These are phyloP conservation scores for Cheilosia impressa DNA, from an alignment of 2,888 invertebrate genomes.

Conservation along the genomic window DNA sequence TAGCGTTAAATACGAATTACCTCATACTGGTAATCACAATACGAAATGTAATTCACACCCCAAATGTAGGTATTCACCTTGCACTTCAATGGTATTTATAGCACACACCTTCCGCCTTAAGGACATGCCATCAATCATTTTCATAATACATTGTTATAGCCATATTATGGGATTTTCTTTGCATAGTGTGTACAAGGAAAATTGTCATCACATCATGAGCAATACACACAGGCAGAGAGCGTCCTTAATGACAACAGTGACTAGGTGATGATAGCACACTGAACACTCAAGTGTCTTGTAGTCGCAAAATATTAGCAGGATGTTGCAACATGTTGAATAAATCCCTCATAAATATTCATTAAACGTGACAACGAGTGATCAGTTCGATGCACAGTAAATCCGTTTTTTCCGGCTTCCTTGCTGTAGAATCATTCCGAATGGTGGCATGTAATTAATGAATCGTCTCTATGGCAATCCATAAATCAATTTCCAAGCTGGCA, in stretches of 20 bases:
- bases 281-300: constrained; percentile 32
- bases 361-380: constrained; percentile 47
- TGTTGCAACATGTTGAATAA: constrained; percentile 65
- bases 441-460: constrained; percentile 40
- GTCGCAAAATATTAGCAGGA: constrained; percentile 47
- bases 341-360: constrained; percentile 72
- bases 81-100: neutral
- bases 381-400: constrained; percentile 41
- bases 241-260: constrained; percentile 61
- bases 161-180: constrained; percentile 23
- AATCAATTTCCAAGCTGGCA: constrained; percentile 27
- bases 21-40: too few relatives aligned
- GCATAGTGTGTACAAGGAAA: constrained; percentile 31
- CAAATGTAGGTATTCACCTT: too few relatives aligned
- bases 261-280: constrained; percentile 50
- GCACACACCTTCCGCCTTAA: neutral
- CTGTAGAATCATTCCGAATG: neutral
- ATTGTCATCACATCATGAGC: constrained; percentile 41
- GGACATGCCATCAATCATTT: constrained; percentile 41
- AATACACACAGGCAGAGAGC: constrained; percentile 14
- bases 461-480: constrained; percentile 11
- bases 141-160: constrained; percentile 16
- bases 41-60: too few relatives aligned
- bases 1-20: too few relatives aligned
- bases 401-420: neutral